phyloP scores from a whole-genome alignment of 2,888 invertebrate genomes.

The Mantis religiosa region DNA sequence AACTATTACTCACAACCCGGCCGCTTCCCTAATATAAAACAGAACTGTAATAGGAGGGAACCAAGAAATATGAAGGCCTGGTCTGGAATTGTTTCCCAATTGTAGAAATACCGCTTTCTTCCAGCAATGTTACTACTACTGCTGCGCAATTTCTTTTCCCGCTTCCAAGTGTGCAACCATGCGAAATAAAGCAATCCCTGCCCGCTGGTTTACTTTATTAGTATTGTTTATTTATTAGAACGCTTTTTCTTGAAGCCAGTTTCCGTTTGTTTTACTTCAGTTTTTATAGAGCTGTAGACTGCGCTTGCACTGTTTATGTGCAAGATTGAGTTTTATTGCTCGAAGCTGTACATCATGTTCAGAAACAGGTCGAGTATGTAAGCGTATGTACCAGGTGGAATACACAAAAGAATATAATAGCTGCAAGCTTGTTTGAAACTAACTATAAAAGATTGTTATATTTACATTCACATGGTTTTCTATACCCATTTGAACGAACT shows the following conservation, averaged over 20 bases:
- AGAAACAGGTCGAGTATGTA: not conserved
- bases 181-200: not conserved
- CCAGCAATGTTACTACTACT: not conserved
- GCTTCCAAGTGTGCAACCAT: not conserved
- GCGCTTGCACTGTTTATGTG: not conserved
- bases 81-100: constrained; percentile 3
- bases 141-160: not conserved
- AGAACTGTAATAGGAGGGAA: not conserved
- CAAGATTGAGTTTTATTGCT: not conserved
- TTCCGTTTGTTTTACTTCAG: not conserved
- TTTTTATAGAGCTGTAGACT: not conserved
- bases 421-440: too few species aligned
- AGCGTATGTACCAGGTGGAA: too few species aligned
- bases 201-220: not conserved
- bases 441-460: too few species aligned
- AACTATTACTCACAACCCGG: not conserved
- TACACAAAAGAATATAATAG: too few species aligned
- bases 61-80: not conserved
- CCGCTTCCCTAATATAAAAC: not conserved
- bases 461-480: too few species aligned
- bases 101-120: not conserved
- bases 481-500: too few species aligned
- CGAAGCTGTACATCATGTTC: not conserved
- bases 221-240: not conserved
- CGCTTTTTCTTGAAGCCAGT: not conserved